Conservation (phyloP, 2,888 invertebrate species). For the Eumerus sabulonum region DNA sequence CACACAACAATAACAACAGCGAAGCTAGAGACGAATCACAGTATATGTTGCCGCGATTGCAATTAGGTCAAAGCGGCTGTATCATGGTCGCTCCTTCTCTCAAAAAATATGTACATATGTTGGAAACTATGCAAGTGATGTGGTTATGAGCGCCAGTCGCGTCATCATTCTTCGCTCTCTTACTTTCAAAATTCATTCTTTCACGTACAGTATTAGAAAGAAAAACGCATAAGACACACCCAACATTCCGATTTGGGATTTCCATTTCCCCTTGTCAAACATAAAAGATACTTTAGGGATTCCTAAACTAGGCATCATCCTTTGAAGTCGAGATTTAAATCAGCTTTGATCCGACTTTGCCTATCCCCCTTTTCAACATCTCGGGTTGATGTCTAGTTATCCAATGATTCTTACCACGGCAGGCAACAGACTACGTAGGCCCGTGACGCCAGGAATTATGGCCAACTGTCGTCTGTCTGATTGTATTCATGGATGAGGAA, state of each 20-base stretch:
- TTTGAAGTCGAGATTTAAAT: too few species aligned
- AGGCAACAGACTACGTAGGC: conserved; percentile 36
- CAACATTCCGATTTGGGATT: conserved; percentile 20
- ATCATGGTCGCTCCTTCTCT: conserved; percentile 21
- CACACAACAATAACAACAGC: conserved; percentile 12
- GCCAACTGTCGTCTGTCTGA: conserved; percentile 56
- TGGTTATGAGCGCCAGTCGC: neutral
- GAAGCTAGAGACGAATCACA: conserved; percentile 40
- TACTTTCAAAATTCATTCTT: too few species aligned
- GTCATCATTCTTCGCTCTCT: neutral
- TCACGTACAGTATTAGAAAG: too few species aligned
- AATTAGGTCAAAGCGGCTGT: conserved; percentile 52
- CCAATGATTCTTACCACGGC: too few species aligned
- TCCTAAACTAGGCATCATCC: too few species aligned
- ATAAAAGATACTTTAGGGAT: too few species aligned
- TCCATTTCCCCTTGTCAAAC: too few species aligned
- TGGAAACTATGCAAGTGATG: neutral
- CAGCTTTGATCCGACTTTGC: too few species aligned
- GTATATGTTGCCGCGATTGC: conserved; percentile 40
- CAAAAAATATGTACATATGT: neutral
- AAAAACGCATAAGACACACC: conserved; percentile 25
- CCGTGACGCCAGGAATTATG: conserved; percentile 57
- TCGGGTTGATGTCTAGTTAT: too few species aligned
- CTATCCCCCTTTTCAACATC: too few species aligned
- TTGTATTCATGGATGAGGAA: conserved; percentile 64